Evolutionary conservation across 2,113 vertebrate species (phyloP).

Genomic region (Sisor rabdophorus): DNA sequence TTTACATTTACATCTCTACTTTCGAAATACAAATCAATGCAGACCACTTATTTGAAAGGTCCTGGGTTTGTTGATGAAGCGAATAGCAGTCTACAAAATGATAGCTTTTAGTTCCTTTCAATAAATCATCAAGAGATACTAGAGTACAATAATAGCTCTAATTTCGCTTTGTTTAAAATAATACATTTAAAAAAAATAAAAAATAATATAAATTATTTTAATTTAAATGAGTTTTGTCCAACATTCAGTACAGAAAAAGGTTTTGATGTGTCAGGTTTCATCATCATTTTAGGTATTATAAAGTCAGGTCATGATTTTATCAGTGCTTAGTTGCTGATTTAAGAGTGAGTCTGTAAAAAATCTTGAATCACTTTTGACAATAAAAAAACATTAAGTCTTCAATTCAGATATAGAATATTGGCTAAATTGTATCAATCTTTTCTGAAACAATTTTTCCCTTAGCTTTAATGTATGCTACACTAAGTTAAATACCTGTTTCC

Average conservation of each 20-base stretch:
- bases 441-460: neutral
- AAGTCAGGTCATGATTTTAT: neutral
- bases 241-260: conserved; percentile 2
- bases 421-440: neutral
- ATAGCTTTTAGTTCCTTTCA: conserved; percentile 1
- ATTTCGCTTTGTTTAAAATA: conserved; percentile 25
- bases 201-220: neutral
- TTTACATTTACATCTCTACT: neutral
- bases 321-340: neutral
- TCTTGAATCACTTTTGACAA: too few species aligned
- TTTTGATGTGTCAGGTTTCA: neutral
- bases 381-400: too few species aligned
- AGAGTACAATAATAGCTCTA: conserved; percentile 11
- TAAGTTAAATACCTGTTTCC: neutral
- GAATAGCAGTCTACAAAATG: neutral
- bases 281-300: neutral
- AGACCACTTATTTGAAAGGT: conserved; percentile 30
- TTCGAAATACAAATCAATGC: conserved; percentile 15
- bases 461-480: neutral
- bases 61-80: neutral
- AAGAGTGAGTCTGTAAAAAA: neutral
- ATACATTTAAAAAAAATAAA: too few species aligned
- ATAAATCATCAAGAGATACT: neutral
- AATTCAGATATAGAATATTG: neutral
- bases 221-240: conserved; percentile 8